Evolutionary conservation across 2,888 invertebrate genomes (phyloP), one percentile per base, ranked within the genome.

Genomic region (Ornithoptera alexandrae): DNA sequence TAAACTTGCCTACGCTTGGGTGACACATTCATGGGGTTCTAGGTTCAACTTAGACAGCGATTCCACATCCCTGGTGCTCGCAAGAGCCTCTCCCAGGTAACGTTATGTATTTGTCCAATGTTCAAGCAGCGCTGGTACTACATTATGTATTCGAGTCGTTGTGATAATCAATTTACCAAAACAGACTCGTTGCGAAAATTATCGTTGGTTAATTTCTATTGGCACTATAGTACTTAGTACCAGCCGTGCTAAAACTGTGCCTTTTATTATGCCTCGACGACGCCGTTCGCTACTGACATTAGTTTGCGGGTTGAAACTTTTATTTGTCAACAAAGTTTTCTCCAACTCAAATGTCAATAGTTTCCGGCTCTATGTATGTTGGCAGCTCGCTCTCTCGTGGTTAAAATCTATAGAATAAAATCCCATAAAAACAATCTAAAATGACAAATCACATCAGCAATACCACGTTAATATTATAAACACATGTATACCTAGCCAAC

Each of bases 31-130:
- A 63, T 78, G 74, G 69, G 74, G 74, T 81, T 79, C 72, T 82
- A 81, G 80, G 76, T 78, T 62, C 77, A 73, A 65, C 77, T 83
- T 76, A 81, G 77, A 69, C 76, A 80, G 71, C 79, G 81, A 62
- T 65, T 70, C 65, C 68, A 73, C 71, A 72, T 80, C 67, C 74
- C 76, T 74, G 79, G 80, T 71, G 79, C 79, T 73, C 80, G 81
- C 72, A 39, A 65, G 69, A 75, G 78, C 67, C 75, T 84, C 42
- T 67, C 72, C 36, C 79, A 81, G 81, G 81, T 62, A 62, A 59
- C 65, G 66, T 73, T 72, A 46, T 61, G 53, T 74, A 65, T 72
- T 70, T 76, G 42, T 65, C 62, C 42, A 68, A 61, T 50, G 67
- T 42, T 72, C 73, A 71, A 77, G 78, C 77, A 77, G 72, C 71